Conservation (phyloP, 1,140 invertebrate species). For the Calephelis virginiensis region DNA sequence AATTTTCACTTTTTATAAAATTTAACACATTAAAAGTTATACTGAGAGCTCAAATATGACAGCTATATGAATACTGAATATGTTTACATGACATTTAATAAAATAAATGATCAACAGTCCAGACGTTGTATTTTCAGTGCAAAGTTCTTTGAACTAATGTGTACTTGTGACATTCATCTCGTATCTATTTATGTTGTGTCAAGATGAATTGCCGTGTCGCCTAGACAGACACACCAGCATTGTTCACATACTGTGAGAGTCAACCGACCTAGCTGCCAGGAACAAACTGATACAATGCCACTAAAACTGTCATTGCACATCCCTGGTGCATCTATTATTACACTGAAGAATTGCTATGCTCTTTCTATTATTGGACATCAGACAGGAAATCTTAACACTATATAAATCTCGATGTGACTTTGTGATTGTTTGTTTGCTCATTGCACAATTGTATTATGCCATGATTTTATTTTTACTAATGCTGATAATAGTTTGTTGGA, state of each 20-base stretch:
- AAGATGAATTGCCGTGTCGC: conserved; percentile 40
- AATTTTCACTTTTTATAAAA: background rate
- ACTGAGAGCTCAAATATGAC: background rate
- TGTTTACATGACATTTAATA: conserved; percentile 21
- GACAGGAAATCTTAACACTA: conserved; percentile 69
- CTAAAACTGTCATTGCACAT: conserved; percentile 63
- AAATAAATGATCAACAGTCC: conserved; percentile 2
- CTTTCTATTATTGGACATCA: conserved; percentile 61
- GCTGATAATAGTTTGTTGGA: background rate
- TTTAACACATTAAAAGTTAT: background rate
- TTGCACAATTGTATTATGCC: conserved; percentile 42
- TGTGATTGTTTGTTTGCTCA: conserved; percentile 51
- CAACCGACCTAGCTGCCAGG: conserved; percentile 59
- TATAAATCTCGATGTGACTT: conserved; percentile 63
- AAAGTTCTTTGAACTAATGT: conserved; percentile 39
- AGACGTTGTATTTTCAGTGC: conserved; percentile 21
- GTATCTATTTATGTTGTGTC: conserved; percentile 50
- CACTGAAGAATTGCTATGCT: conserved; percentile 59
- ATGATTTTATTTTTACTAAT: background rate
- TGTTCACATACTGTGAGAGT: conserved; percentile 69
- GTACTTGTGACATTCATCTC: conserved; percentile 33
- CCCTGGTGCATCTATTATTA: conserved; percentile 55
- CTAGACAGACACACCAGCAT: conserved; percentile 51
- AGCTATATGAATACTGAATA: conserved; percentile 14
- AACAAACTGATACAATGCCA: conserved; percentile 48